These are phyloP conservation scores for Pasiphila rectangulata DNA, from an alignment of 2,888 invertebrate species.

Conservation along the genomic window DNA sequence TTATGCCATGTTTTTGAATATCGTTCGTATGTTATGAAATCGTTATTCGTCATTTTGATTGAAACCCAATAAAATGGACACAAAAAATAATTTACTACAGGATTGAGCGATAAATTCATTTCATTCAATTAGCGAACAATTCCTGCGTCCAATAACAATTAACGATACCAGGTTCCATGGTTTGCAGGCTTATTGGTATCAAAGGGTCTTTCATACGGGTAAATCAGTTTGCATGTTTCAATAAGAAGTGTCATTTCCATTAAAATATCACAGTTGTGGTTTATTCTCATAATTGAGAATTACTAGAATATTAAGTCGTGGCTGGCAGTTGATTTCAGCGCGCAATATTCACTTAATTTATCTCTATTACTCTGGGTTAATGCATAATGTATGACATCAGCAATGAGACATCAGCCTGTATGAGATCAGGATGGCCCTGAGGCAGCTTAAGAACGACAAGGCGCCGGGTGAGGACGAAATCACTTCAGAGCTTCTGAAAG, in stretches of 20 bases:
- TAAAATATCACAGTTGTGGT: conserved; percentile 36
- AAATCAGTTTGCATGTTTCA: conserved; percentile 53
- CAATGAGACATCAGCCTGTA: no score
- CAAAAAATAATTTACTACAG: conserved; percentile 26
- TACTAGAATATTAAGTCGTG: background rate
- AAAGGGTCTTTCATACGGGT: conserved; percentile 50
- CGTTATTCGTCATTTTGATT: conserved; percentile 6
- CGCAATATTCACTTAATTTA: no score
- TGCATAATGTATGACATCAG: no score
- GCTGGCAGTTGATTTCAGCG: no score
- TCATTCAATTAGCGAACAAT: conserved; percentile 52
- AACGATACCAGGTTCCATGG: conserved; percentile 46
- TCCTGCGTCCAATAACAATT: conserved; percentile 52
- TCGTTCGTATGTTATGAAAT: no score
- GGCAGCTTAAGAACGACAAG: no score
- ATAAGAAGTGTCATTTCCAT: conserved; percentile 51
- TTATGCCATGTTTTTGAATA: no score
- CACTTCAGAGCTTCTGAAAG: no score
- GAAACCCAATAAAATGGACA: conserved; percentile 14
- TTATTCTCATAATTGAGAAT: conserved; percentile 12
- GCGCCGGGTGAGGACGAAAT: no score
- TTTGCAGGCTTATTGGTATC: conserved; percentile 45
- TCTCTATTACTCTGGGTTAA: no score
- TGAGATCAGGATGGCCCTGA: no score
- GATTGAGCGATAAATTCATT: conserved; percentile 37